These are phyloP conservation scores for Pammene fasciana DNA, from an alignment of 2,888 invertebrate genomes.

Conservation along the genomic window DNA sequence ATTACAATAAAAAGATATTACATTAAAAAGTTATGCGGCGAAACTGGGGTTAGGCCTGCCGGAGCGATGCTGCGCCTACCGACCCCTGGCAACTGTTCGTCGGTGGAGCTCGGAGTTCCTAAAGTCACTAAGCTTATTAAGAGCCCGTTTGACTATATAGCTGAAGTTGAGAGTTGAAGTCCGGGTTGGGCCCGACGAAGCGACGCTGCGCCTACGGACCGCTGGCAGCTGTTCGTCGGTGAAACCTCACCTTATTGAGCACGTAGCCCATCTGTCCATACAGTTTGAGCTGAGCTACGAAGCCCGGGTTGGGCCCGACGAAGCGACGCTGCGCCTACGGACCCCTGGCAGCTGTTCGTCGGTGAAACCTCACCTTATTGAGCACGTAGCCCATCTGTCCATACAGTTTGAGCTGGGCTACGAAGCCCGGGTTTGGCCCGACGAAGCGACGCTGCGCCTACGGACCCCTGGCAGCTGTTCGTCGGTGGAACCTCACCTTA, in stretches of 20 bases:
- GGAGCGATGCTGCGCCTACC: too few relatives aligned
- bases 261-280: constrained; percentile 81
- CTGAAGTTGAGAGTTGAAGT: constrained; percentile 90
- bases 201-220: constrained; percentile 83
- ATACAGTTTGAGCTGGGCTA: constrained; percentile 90
- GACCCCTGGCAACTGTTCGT: too few relatives aligned
- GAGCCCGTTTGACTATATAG: constrained; percentile 90
- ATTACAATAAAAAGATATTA: too few relatives aligned
- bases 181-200: constrained; percentile 90
- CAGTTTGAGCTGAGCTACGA: constrained; percentile 89
- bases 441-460: constrained; percentile 87
- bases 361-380: background rate
- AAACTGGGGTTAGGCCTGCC: too few relatives aligned
- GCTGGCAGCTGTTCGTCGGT: too few relatives aligned
- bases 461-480: too few relatives aligned
- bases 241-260: background rate
- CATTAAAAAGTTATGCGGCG: too few relatives aligned
- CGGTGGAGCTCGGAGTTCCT: too few relatives aligned
- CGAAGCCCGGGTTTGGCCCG: constrained; percentile 92
- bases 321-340: constrained; percentile 85
- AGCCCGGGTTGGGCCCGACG: constrained; percentile 92
- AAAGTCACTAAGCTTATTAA: background rate
- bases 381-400: constrained; percentile 68
- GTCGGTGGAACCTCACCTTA: background rate
- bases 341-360: too few relatives aligned